Base-by-base conservation (phyloP, 37 sponge, comb jelly and placozoan genomes). In the Chondrilla cf. caribensis region DNA sequence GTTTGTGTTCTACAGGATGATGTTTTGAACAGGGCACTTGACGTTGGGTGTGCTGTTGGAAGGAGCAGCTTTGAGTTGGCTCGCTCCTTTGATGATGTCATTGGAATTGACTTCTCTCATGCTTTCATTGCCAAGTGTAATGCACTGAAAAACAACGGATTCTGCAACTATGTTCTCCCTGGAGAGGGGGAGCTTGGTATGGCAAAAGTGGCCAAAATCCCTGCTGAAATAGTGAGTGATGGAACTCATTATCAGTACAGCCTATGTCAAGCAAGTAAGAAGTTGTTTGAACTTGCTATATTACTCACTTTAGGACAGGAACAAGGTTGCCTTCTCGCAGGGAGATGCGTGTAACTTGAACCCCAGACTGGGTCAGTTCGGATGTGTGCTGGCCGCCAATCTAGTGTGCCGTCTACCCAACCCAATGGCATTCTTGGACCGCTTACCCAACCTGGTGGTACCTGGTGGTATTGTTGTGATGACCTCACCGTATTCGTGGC, bases 21-120 rank as follows among this genome's bases (percentile, higher is more conserved):
- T 22, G 86, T 92, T 6, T 3, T 81, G 65, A 86, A 78, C 64
- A 70, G 94, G 24, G 96, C 93, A 19, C 60, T 96, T 15, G 96
- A 96, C 42, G 39, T 96, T 25, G 96, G 96, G 28, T 96, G 96
- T 90, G 86, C 96, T 25, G 96, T 93, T 31, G 96, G 96, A 28
- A 54, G 93, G 26, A 70, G 91, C 0, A 80, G 89, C 58, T 96
- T 96, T 86, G 96, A 96, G 32, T 84, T 96, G 70, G 93, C 96
- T 24, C 43, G 84, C 3, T 78, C 60, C 33, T 96, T 79, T 55
- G 82, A 90, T 32, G 91, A 93, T 28, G 96, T 93, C 66, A 41
- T 93, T 21, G 96, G 88, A 7, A 85, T 96, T 17, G 96, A 96
- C 77, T 93, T 68, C 66, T 90, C 93, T 19, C 54, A 67, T 28